These are phyloP conservation scores for Myripristis murdjan DNA, from an alignment of 2,797 vertebrate genomes.

Conservation along the genomic window DNA sequence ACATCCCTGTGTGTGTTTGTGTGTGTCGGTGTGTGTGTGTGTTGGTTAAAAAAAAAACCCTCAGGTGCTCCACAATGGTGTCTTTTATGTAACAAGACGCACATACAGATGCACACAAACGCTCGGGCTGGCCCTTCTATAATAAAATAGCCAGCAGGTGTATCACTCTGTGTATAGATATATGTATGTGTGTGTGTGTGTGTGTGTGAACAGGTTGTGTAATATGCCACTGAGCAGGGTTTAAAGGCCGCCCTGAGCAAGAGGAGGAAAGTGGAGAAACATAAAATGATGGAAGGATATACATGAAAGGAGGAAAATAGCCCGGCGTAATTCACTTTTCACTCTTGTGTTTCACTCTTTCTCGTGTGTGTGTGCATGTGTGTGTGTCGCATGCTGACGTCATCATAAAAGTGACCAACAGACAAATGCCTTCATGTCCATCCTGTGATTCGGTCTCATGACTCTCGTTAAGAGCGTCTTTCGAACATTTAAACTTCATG, in stretches of 20 bases:
- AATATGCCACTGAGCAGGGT: background rate
- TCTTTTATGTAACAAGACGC: slow-evolving; percentile 22
- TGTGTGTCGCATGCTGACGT: background rate
- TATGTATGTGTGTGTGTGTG: slow-evolving; percentile 2
- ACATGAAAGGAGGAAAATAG: slow-evolving; percentile 13
- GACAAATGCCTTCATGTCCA: too few species aligned
- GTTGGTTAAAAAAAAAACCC: background rate
- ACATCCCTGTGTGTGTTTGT: slow-evolving; percentile 21
- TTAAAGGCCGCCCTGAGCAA: slow-evolving; percentile 45
- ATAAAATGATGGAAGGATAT: slow-evolving; percentile 11
- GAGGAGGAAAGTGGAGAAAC: slow-evolving; percentile 9
- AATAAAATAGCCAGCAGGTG: slow-evolving; percentile 35
- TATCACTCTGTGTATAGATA: too few species aligned
- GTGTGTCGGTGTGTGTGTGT: background rate
- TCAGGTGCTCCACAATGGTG: slow-evolving; percentile 1
- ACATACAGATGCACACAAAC: slow-evolving; percentile 1
- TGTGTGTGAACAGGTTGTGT: slow-evolving; percentile 3
- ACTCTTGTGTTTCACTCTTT: too few species aligned
- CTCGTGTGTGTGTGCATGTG: background rate
- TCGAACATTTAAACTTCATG: background rate
- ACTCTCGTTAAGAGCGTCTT: background rate
- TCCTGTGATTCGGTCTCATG: too few species aligned
- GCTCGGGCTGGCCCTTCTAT: slow-evolving; percentile 2
- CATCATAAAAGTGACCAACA: too few species aligned
- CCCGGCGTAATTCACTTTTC: too few species aligned